phyloP scores from a whole-genome alignment of 2,113 vertebrate species.

The Corapipo altera region DNA sequence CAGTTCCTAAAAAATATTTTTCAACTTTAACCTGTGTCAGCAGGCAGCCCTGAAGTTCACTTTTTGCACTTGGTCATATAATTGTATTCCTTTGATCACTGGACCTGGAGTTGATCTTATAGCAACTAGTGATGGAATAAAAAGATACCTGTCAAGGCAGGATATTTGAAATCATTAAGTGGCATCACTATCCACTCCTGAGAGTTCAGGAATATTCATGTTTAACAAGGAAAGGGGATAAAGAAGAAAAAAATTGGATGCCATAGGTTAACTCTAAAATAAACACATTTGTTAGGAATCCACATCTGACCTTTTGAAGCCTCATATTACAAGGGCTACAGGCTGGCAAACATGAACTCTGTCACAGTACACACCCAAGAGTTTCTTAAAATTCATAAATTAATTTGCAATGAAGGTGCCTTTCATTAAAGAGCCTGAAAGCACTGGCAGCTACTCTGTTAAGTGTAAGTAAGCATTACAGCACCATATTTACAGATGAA shows the following conservation, averaged over 20 bases:
- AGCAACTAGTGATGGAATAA: background rate
- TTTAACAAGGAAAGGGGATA: background rate
- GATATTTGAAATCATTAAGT: background rate
- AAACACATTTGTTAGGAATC: background rate
- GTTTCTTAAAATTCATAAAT: slow-evolving; percentile 52
- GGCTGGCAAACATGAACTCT: background rate
- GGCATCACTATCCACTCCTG: background rate
- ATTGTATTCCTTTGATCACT: background rate
- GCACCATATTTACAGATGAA: slow-evolving; percentile 14
- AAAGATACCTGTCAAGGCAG: background rate
- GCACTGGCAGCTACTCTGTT: background rate
- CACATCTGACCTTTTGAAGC: background rate
- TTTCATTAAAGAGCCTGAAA: slow-evolving; percentile 50
- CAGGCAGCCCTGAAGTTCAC: background rate
- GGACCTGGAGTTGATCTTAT: background rate
- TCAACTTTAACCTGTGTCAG: background rate
- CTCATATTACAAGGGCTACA: background rate
- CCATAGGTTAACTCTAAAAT: background rate
- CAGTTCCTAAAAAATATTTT: background rate
- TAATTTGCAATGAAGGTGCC: slow-evolving; percentile 8
- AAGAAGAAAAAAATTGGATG: background rate
- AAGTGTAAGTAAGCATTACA: slow-evolving; percentile 9
- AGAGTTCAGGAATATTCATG: background rate
- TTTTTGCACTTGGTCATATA: background rate
- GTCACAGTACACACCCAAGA: slow-evolving; percentile 3